Conservation (phyloP, 2,113 vertebrate species). For the Ciconia maguari region DNA sequence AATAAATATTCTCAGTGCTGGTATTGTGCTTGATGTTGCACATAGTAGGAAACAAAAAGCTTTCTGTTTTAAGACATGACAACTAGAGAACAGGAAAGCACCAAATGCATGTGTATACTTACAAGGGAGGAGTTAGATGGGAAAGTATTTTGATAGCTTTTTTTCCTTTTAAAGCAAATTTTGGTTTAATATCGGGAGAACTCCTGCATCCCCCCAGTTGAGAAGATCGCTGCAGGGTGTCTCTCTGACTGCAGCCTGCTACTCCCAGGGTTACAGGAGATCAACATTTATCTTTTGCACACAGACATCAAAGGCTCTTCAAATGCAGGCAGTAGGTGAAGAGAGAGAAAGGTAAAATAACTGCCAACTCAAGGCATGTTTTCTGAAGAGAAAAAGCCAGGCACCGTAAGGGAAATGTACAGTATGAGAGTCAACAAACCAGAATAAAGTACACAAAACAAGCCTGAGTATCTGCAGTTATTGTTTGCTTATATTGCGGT, state of each 20-base stretch:
- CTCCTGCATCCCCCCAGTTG: background rate
- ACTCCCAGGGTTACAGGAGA: background rate
- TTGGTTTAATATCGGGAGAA: background rate
- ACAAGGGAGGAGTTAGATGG: background rate
- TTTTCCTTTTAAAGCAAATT: background rate
- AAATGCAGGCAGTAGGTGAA: background rate
- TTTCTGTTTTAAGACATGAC: background rate
- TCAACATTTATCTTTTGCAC: background rate
- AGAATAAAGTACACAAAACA: background rate
- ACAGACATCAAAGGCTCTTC: background rate
- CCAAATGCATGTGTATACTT: background rate
- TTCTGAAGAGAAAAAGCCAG: background rate
- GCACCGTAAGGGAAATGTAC: rapidly evolving
- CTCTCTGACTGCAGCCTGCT: background rate
- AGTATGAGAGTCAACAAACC: background rate
- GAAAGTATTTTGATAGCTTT: background rate
- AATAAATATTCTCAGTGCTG: background rate
- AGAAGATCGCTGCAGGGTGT: background rate
- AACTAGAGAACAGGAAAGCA: background rate
- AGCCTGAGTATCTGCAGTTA: background rate
- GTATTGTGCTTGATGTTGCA: background rate
- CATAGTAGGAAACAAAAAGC: background rate
- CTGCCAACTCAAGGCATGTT: background rate
- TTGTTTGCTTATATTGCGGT: background rate
- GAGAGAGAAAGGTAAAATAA: background rate